These are phyloP conservation scores for Strix aluco DNA, from an alignment of 2,113 vertebrate genomes.

Conservation along the genomic window DNA sequence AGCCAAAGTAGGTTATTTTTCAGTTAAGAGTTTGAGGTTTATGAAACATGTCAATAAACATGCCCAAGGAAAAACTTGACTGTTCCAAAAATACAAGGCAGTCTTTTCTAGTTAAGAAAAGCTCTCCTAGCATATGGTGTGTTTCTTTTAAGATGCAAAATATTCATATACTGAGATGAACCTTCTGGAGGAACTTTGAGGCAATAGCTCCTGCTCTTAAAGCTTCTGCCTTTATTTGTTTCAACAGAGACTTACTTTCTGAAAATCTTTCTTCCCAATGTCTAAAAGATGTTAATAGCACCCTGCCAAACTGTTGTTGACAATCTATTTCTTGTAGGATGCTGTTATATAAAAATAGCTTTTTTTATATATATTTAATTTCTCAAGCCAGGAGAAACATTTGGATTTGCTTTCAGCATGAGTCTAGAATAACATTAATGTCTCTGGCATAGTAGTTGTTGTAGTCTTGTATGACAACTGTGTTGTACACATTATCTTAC, in stretches of 20 bases:
- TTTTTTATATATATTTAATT: neutral
- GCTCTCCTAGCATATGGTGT: slow-evolving; percentile 38
- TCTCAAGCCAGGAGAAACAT: neutral
- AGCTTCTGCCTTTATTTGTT: neutral
- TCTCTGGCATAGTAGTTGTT: slow-evolving; percentile 1
- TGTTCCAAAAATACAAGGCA: slow-evolving; percentile 36
- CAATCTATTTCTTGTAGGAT: slow-evolving; percentile 16
- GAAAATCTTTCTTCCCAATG: neutral
- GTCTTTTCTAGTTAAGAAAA: slow-evolving; percentile 28
- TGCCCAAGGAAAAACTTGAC: neutral
- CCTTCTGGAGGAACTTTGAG: slow-evolving; percentile 30
- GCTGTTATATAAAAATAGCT: neutral
- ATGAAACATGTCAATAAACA: slow-evolving; percentile 39
- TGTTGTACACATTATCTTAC: neutral
- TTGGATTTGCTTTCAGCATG: neutral
- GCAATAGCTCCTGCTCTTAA: neutral
- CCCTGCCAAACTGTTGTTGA: slow-evolving; percentile 26
- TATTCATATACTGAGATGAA: slow-evolving; percentile 36
- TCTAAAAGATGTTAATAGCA: neutral
- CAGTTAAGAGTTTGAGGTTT: neutral
- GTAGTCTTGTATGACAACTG: neutral
- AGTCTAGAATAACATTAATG: neutral
- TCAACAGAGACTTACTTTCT: neutral
- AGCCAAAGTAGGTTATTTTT: neutral
- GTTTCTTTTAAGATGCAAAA: slow-evolving; percentile 33